phyloP scores from a whole-genome alignment of 2,888 invertebrate species.

The Chloroclystis v-ata region DNA sequence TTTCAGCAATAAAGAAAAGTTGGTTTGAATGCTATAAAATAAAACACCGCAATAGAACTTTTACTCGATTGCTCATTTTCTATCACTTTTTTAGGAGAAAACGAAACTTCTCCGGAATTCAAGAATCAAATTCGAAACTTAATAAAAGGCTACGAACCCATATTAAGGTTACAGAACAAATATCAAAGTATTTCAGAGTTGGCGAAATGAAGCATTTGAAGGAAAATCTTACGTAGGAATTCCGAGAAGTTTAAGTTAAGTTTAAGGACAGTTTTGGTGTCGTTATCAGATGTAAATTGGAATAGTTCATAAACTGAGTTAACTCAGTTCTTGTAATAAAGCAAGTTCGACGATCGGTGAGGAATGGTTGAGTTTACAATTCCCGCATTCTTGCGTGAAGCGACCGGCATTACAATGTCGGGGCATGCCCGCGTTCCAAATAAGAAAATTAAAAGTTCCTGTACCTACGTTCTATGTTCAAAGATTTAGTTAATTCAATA shows the following conservation, averaged over 20 bases:
- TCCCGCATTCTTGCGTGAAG: conserved; percentile 29
- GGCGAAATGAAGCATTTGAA: conserved; percentile 1
- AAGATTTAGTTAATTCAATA: background rate
- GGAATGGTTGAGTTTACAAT: conserved; percentile 35
- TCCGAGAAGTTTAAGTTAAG: no score
- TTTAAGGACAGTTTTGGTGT: conserved; percentile 10
- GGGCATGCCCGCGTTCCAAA: conserved; percentile 15
- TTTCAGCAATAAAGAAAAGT: conserved; percentile 12
- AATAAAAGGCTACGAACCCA: no score
- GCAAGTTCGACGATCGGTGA: conserved; percentile 33
- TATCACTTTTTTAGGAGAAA: background rate
- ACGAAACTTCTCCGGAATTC: background rate
- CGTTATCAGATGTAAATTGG: conserved; percentile 44
- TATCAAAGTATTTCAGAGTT: background rate
- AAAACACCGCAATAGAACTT: conserved; percentile 13
- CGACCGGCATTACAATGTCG: conserved; percentile 27
- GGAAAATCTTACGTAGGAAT: conserved; percentile 13
- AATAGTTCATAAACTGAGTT: conserved; percentile 42
- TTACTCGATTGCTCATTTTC: conserved; percentile 21
- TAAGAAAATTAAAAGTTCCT: background rate
- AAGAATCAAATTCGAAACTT: conserved; percentile 1
- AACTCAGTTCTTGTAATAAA: conserved; percentile 20
- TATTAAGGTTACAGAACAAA: background rate
- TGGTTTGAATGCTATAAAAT: conserved; percentile 11
- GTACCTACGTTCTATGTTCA: background rate